phyloP scores from a whole-genome alignment of 37 sponge, comb jelly and placozoan genomes.

The Bolinopsis microptera region DNA sequence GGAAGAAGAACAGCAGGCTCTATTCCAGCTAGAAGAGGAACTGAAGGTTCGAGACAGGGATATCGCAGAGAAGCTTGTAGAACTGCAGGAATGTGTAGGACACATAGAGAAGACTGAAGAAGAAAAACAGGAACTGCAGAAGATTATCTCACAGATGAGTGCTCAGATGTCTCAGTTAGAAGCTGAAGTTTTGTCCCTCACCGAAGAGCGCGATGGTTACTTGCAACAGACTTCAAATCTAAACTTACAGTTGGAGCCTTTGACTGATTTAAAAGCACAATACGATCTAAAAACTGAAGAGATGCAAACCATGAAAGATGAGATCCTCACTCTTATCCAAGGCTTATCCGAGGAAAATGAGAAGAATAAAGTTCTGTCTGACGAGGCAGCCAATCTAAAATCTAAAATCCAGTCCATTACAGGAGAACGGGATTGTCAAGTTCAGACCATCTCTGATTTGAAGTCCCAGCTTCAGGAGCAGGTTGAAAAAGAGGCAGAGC shows the following conservation, averaged over 20 bases:
- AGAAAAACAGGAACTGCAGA: not conserved
- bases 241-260: not conserved
- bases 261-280: not conserved
- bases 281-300: not conserved
- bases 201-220: not conserved
- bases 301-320: not conserved
- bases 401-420: not conserved
- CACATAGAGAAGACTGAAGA: not conserved
- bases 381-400: not conserved
- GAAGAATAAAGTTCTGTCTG: not conserved
- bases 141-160: not conserved
- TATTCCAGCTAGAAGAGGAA: not conserved
- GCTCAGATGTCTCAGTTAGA: not conserved
- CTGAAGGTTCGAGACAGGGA: not conserved
- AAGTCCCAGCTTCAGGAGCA: not conserved
- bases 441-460: not conserved
- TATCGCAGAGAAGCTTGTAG: slow-evolving; percentile 9
- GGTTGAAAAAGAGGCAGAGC: not conserved
- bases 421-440: not conserved
- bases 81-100: not conserved
- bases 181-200: not conserved
- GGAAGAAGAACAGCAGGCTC: not conserved
- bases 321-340: not conserved
- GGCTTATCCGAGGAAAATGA: not conserved
- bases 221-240: not conserved